phyloP scores from a whole-genome alignment of 2,113 vertebrate species.

The Prunella himalayana region DNA sequence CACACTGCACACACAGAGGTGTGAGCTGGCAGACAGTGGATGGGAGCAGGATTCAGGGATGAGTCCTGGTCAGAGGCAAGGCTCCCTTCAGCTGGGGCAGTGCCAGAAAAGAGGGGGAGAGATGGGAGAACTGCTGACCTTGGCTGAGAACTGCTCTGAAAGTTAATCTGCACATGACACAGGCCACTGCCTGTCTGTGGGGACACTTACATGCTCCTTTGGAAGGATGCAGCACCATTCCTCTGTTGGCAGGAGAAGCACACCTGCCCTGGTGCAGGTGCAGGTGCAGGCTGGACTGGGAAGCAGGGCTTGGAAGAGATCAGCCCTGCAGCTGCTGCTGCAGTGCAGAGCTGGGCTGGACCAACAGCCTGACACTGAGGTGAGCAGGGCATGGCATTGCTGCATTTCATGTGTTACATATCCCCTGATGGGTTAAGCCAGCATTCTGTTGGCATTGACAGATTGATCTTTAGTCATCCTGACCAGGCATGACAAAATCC shows the following conservation, averaged over 20 bases:
- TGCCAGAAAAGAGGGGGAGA: neutral
- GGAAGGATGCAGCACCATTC: neutral
- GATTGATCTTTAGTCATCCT: neutral
- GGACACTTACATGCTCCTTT: fast-evolving
- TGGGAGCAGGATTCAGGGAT: neutral
- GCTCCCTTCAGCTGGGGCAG: neutral
- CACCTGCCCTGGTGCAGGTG: neutral
- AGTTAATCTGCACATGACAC: fast-evolving
- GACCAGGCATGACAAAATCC: neutral
- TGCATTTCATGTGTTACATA: neutral
- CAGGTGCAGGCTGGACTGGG: neutral
- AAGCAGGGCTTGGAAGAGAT: neutral
- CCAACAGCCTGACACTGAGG: neutral
- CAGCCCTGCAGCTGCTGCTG: neutral
- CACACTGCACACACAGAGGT: too few relatives aligned
- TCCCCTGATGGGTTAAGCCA: neutral
- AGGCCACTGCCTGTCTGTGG: neutral
- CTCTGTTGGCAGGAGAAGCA: neutral
- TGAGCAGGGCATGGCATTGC: neutral
- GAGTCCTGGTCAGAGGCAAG: neutral
- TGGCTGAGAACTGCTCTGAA: neutral
- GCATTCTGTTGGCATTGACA: neutral
- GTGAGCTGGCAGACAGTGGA: neutral
- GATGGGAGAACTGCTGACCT: neutral
- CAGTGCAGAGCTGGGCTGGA: neutral